These are phyloP conservation scores for Drosophila busckii DNA, from an alignment of 1,140 invertebrate genomes.

Conservation along the genomic window DNA sequence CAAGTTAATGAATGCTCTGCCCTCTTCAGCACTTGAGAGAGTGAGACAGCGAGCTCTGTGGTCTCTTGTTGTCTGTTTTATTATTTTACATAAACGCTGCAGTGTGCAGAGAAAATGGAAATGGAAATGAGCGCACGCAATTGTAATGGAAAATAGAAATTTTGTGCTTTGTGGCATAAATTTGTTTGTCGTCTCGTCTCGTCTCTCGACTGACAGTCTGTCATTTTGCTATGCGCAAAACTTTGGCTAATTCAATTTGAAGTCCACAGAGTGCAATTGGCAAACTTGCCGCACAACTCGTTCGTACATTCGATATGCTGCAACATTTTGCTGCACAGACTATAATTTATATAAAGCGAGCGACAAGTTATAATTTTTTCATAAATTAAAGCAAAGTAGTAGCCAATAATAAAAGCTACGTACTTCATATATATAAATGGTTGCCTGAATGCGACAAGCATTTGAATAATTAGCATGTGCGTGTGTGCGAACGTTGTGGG, in stretches of 20 bases:
- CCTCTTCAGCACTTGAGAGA: constrained; percentile 9
- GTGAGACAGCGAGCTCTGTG: neutral
- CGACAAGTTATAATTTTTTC: no score
- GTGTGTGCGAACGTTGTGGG: constrained; percentile 23
- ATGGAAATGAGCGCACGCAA: neutral
- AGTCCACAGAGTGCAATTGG: constrained; percentile 53
- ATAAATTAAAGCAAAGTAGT: no score
- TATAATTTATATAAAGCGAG: no score
- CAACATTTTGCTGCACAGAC: no score
- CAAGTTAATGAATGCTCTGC: constrained; percentile 9
- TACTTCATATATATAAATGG: no score
- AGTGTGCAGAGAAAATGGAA: neutral
- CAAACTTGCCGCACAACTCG: constrained; percentile 41
- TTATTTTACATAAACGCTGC: constrained; percentile 13
- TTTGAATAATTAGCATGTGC: constrained; percentile 31
- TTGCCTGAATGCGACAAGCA: constrained; percentile 5
- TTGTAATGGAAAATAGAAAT: constrained; percentile 9
- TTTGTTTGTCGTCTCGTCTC: constrained; percentile 20
- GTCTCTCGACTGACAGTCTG: neutral
- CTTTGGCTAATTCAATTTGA: constrained; percentile 45
- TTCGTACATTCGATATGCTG: no score
- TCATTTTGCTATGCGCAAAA: constrained; percentile 1
- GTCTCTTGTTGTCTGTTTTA: constrained; percentile 1
- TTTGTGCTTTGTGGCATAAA: constrained; percentile 13
- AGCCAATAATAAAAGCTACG: no score